These are phyloP conservation scores for Nymphalis io DNA, from an alignment of 1,140 invertebrate genomes.

Conservation along the genomic window DNA sequence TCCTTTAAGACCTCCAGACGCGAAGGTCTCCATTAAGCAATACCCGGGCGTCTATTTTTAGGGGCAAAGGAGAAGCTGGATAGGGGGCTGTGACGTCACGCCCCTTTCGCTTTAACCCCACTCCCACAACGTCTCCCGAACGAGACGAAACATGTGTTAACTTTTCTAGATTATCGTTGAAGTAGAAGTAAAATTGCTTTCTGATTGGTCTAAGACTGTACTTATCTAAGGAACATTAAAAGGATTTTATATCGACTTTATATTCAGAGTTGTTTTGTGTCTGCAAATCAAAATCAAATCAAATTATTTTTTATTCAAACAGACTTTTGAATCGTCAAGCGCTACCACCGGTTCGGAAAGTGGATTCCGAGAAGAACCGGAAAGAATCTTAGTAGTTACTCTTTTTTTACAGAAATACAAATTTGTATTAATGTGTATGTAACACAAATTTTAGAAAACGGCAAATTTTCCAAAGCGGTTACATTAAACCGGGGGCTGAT, in stretches of 20 bases:
- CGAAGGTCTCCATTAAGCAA: conserved; percentile 59
- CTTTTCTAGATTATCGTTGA: conserved; percentile 34
- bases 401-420: too few relatives aligned
- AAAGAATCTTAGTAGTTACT: too few relatives aligned
- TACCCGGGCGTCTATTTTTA: conserved; percentile 71
- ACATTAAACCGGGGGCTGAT: too few relatives aligned
- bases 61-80: conserved; percentile 46
- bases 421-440: too few relatives aligned
- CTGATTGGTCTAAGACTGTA: conserved; percentile 35
- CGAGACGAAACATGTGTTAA: conserved; percentile 46
- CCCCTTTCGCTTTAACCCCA: conserved; percentile 42
- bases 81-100: conserved; percentile 51
- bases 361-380: too few relatives aligned
- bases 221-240: conserved; percentile 17
- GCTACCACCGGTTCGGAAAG: too few relatives aligned
- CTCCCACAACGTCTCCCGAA: conserved; percentile 38
- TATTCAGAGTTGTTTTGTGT: neutral
- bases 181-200: conserved; percentile 48
- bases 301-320: too few relatives aligned
- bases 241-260: neutral
- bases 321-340: too few relatives aligned
- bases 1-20: conserved; percentile 4
- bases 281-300: too few relatives aligned
- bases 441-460: too few relatives aligned
- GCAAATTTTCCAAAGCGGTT: too few relatives aligned